Evolutionary conservation across 2,888 invertebrate genomes (phyloP), one percentile per base, ranked within the genome.

Genomic region (Oscheius sp.): DNA sequence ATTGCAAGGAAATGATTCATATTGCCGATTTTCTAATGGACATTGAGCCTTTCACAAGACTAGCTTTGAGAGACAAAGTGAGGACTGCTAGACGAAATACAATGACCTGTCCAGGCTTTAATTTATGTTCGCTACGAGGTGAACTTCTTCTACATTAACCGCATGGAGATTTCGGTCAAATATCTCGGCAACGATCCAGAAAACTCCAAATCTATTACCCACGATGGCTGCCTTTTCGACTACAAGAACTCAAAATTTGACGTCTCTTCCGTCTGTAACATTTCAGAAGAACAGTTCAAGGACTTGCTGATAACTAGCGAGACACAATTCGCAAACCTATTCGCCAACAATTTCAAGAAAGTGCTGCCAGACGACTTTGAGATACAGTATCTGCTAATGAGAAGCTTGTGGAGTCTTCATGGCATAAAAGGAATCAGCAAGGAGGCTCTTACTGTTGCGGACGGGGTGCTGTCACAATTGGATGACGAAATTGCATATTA

Each of bases 291-390:
- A 7, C 33, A 68, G 5, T 33, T 68, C 7, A 32, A 53, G 29
- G 33, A 50, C 50, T 65, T 42, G 42, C 33, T 55, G 55, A 33
- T 68, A 3, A 35, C 21, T 2, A 35, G 33, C 1, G 53, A 68
- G 33, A n/a, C 33, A 10, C 53, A 33, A 13, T 68, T 35, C 68
- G 68, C 53, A 33, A 55, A 53, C 10, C 10, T 35, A n/a, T 37
- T 55, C n/a, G 21, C 53, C 11, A 32, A 55, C 4, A 51, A 29
- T 11, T 55, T 68, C 21, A 68, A 68, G 53, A 33, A 33, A 37
- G 10, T 68, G 5, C n/a, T 35, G 7, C 68, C 68, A 7, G 68
- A 68, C 35, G n/a, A 53, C 55, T 68, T 68, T 35, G 68, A 68
- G n/a, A 4, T 68, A 2, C 68, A 55, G 2, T 68, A 53, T 68